These are phyloP conservation scores for Danio albolineatus DNA, from an alignment of 2,797 vertebrate genomes.

Conservation along the genomic window DNA sequence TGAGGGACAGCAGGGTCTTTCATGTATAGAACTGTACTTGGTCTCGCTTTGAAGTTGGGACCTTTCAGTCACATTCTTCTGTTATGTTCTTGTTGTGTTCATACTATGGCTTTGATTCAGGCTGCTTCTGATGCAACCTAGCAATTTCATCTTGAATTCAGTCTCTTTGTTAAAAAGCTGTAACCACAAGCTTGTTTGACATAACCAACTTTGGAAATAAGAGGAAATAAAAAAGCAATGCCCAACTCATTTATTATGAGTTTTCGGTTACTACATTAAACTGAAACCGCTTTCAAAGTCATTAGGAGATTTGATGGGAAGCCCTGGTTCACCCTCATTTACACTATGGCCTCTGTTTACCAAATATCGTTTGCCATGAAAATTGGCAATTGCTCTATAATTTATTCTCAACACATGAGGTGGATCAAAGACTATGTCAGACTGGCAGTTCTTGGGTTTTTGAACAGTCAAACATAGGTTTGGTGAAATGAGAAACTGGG, in stretches of 20 bases:
- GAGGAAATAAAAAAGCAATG: background rate
- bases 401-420: constrained; percentile 44
- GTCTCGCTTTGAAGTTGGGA: constrained; percentile 57
- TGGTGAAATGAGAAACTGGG: constrained; percentile 44
- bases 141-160: constrained; percentile 32
- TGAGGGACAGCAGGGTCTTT: constrained; percentile 56
- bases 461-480: constrained; percentile 44
- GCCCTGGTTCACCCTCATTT: constrained; percentile 21
- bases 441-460: constrained; percentile 55
- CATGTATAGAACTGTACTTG: constrained; percentile 47
- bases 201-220: constrained; percentile 42
- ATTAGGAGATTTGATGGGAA: constrained; percentile 28
- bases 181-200: constrained; percentile 36
- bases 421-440: constrained; percentile 55
- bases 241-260: constrained; percentile 4
- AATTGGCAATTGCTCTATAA: constrained; percentile 53
- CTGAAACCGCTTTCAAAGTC: constrained; percentile 39
- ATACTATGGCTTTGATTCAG: constrained; percentile 22
- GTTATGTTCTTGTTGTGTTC: constrained; percentile 34
- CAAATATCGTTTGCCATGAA: constrained; percentile 53
- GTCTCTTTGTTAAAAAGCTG: constrained; percentile 30
- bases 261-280: constrained; percentile 26
- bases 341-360: constrained; percentile 47
- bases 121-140: constrained; percentile 40
- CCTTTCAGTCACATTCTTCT: constrained; percentile 32